Conservation (phyloP, 2,113 vertebrate genomes). For the Brevimyrus niger region DNA sequence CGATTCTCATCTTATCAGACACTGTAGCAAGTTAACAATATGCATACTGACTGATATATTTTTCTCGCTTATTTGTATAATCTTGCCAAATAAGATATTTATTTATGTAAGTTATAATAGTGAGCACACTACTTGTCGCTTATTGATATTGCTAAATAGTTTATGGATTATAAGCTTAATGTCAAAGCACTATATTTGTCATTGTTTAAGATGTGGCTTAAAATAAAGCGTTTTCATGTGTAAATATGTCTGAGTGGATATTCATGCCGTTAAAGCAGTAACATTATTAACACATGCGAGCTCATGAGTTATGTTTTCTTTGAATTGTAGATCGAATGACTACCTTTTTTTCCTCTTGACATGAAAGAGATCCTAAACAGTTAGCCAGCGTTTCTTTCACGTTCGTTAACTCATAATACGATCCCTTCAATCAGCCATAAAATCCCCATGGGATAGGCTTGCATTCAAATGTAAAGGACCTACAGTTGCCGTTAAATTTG, state of each 20-base stretch:
- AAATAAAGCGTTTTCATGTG: constrained; percentile 76
- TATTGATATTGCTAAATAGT: constrained; percentile 66
- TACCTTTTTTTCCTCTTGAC: background rate
- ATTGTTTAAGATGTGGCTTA: constrained; percentile 71
- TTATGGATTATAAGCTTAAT: constrained; percentile 65
- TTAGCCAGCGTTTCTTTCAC: background rate
- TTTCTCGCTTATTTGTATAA: constrained; percentile 54
- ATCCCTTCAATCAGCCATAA: background rate
- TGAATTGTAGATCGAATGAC: background rate
- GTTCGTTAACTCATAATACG: background rate
- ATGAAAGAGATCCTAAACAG: background rate
- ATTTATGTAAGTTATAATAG: constrained; percentile 62
- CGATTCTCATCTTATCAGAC: constrained; percentile 52
- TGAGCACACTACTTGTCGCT: constrained; percentile 63
- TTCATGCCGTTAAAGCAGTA: background rate
- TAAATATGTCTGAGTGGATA: background rate
- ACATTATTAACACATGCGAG: background rate
- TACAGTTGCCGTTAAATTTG: background rate
- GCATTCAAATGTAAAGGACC: background rate
- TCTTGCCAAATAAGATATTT: constrained; percentile 62
- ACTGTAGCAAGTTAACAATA: constrained; percentile 49
- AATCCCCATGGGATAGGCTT: background rate
- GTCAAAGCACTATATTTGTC: constrained; percentile 66
- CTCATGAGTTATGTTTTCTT: background rate
- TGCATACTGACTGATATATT: constrained; percentile 49